A percentile compares a stretch with the other conserved stretches of the same genome.
Evolutionary conservation across 2,113 vertebrate species (phyloP).

Genomic region (Salvator merianae): DNA sequence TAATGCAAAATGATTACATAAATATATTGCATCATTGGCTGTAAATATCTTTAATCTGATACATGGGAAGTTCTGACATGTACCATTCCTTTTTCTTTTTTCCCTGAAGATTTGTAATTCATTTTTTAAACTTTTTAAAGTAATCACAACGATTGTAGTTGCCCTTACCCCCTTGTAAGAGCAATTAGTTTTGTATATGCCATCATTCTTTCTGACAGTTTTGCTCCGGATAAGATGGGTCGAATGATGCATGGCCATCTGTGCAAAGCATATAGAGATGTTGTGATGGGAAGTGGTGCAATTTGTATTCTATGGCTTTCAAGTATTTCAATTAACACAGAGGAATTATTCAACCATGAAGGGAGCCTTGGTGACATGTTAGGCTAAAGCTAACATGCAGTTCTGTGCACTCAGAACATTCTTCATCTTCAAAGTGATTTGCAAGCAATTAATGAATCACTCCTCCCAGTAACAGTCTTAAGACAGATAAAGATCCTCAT

Average conservation of each 20-base stretch:
- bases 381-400: background rate
- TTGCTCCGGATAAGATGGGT: background rate
- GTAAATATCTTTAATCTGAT: background rate
- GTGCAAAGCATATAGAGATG: background rate
- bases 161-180: background rate
- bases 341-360: background rate
- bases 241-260: background rate
- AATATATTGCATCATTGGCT: background rate
- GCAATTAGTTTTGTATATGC: background rate
- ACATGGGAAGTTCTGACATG: background rate
- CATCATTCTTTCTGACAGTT: conserved; percentile 12
- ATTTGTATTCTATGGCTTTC: background rate
- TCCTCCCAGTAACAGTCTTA: background rate
- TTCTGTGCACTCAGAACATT: background rate
- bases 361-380: background rate
- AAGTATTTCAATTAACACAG: background rate
- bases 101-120: background rate
- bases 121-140: background rate
- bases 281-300: background rate
- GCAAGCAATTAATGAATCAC: conserved; percentile 21
- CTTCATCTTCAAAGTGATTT: conserved; percentile 15
- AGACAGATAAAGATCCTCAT: background rate
- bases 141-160: background rate
- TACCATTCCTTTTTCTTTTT: background rate
- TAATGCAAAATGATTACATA: background rate